Percentiles rank a stretch among this genome's conserved stretches.
Evolutionary conservation across 2,797 vertebrate species (phyloP).

Genomic region (Rallus crepitans): DNA sequence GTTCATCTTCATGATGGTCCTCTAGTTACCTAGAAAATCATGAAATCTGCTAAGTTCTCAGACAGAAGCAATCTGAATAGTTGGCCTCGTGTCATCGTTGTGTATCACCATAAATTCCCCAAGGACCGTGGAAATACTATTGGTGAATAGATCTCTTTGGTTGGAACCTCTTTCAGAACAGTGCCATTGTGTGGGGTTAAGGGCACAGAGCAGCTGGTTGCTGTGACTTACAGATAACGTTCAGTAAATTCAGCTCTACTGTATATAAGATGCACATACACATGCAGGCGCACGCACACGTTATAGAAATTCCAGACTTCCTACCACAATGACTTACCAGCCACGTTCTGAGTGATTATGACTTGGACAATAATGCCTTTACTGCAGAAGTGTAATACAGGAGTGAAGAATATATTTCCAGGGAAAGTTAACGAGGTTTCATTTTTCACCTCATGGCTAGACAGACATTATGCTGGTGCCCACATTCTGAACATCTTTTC

Average conservation of each 20-base stretch:
- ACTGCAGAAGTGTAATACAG: neutral
- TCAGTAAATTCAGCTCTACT: neutral
- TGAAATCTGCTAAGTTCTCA: neutral
- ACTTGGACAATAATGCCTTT: neutral
- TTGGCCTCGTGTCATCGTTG: neutral
- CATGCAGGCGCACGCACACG: too few relatives aligned
- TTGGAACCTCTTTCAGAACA: neutral
- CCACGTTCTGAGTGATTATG: neutral
- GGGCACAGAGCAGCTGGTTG: neutral
- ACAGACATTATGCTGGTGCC: neutral
- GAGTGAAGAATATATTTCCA: neutral
- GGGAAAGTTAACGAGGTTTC: neutral
- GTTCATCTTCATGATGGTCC: neutral
- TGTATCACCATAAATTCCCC: neutral
- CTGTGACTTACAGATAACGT: neutral
- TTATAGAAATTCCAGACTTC: neutral
- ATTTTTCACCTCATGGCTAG: neutral
- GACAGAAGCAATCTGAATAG: neutral
- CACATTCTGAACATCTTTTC: neutral
- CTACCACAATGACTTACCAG: neutral
- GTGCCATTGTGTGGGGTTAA: neutral
- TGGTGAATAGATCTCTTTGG: neutral
- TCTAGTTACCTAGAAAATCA: neutral
- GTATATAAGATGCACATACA: accelerated
- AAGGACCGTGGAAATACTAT: neutral